Evolutionary conservation across 2,113 vertebrate genomes (phyloP).

Genomic region (Dendrocopos noguchii): DNA sequence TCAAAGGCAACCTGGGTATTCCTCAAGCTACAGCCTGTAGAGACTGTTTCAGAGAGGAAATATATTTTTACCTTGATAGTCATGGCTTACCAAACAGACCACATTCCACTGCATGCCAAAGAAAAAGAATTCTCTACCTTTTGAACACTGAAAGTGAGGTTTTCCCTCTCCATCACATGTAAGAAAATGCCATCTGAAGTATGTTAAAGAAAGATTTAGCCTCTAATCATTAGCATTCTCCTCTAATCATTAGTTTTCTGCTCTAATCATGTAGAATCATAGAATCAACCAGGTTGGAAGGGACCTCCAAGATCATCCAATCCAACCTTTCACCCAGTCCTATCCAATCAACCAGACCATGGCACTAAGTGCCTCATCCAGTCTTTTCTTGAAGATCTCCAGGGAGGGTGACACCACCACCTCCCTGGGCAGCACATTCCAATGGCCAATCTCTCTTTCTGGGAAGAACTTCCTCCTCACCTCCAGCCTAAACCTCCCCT

Average conservation of each 20-base stretch:
- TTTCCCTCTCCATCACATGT: background rate
- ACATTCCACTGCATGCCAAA: background rate
- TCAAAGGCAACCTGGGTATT: background rate
- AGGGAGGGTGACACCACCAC: no score
- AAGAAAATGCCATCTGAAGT: constrained; percentile 13
- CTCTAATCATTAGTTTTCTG: constrained; percentile 26
- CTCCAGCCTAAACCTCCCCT: no score
- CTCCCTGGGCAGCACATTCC: no score
- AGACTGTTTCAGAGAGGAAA: background rate
- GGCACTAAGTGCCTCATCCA: no score
- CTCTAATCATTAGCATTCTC: constrained; percentile 25
- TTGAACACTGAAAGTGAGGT: background rate
- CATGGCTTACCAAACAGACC: background rate
- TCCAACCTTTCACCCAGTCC: no score
- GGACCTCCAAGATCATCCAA: no score
- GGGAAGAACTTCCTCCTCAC: no score
- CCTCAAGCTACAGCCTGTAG: background rate
- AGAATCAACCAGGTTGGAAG: no score
- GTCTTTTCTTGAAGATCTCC: no score
- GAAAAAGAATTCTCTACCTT: background rate
- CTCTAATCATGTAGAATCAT: background rate
- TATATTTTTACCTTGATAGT: background rate
- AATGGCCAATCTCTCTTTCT: no score
- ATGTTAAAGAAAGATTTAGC: constrained; percentile 20
- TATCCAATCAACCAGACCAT: no score